These are phyloP conservation scores for Oscheius myriophilus DNA, from an alignment of 2,888 invertebrate species.

Conservation along the genomic window DNA sequence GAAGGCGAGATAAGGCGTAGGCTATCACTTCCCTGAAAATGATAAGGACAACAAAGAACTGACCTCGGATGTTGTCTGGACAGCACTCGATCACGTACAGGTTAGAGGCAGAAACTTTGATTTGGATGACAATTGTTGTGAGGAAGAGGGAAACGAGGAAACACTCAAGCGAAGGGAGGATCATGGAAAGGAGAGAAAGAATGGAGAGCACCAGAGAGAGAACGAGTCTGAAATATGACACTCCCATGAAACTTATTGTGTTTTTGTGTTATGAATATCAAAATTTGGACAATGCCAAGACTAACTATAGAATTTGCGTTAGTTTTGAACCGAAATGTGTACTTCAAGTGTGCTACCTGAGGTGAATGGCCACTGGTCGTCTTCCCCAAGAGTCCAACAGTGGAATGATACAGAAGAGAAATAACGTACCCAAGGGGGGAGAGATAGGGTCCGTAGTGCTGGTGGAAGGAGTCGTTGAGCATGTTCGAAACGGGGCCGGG, in stretches of 20 bases:
- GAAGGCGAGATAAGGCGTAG: neutral
- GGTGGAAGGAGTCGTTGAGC: constrained; percentile 16
- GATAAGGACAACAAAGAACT: neutral
- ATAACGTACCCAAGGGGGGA: constrained; percentile 8
- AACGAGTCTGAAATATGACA: constrained; percentile 6
- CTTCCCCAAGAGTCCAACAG: constrained; percentile 15
- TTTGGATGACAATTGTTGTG: constrained; percentile 18
- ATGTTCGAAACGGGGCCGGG: constrained; percentile 15
- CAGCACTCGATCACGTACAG: constrained; percentile 20
- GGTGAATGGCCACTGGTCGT: constrained; percentile 15
- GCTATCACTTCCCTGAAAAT: neutral
- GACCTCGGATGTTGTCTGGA: constrained; percentile 21
- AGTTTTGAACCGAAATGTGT: neutral
- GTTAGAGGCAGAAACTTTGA: constrained; percentile 18
- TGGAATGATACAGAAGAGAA: constrained; percentile 6
- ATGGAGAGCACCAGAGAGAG: neutral
- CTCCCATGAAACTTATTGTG: too few species aligned
- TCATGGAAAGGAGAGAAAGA: constrained; percentile 1
- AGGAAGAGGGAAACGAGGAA: constrained; percentile 19
- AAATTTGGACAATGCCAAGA: too few species aligned
- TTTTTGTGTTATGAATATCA: too few species aligned
- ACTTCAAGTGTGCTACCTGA: neutral
- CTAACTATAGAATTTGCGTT: too few species aligned
- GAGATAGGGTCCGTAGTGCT: constrained; percentile 23
- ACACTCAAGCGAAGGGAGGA: constrained; percentile 23